Evolutionary conservation across 2,113 vertebrate species (phyloP), one percentile per base, ranked within the genome.

Genomic region (Amphilophus citrinellus): DNA sequence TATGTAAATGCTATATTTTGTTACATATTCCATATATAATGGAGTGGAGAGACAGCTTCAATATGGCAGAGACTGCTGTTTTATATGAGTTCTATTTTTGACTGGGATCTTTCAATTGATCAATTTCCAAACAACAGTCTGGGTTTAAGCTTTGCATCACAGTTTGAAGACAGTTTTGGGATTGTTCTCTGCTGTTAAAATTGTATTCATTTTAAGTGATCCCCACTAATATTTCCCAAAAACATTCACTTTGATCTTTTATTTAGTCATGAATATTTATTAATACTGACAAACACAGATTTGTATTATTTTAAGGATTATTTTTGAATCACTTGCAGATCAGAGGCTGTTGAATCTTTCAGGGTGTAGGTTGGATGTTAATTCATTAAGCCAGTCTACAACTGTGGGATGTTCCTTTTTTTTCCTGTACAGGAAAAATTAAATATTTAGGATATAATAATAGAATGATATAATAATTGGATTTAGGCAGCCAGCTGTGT

Each of bases 401-500:
- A 65, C 32, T 2, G 18, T 61, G 61, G 47, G 27, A 68, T 44
- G 47, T 61, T 84, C 73, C n/a, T 44, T 79, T 80, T 60, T 61
- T 56, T 15, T 35, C 53, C 62, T 30, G 11, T 17, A 0, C 22
- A 30, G 13, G 47, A 65, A 63, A 17, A 73, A 73, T 53, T 20
- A 6, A 62, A 79, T 22, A 78, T 84, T 77, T 30, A 58, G 35
- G 61, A 76, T 35, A 11, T 68, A 84, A 66, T 77, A 82, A 84
- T 57, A 59, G 13, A 82, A 83, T 75, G 14, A 81, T 73, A 79
- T 27, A 71, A 81, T 83, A 84, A 85, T 77, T 78, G 50, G 57
- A 88, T 89, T 79, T 62, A 17, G 37, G 57, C 77, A 68, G 61
- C 66, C 76, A 61, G 89, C 88, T 81, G 86, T 89, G 83, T 85